Conservation (phyloP, 2,888 invertebrate genomes). For the Dione vanillae region DNA sequence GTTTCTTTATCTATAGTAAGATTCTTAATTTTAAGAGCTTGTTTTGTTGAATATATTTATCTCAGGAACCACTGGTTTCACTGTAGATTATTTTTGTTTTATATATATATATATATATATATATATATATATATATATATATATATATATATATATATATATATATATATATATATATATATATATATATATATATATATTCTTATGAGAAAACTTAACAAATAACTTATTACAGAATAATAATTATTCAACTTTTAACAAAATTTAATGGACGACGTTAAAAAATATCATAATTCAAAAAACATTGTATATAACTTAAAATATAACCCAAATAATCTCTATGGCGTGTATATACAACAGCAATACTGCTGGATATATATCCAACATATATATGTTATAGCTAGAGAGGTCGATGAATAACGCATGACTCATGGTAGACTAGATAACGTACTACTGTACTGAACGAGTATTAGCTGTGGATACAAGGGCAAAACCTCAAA, state of each 20-base stretch:
- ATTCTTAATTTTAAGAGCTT: too few relatives aligned
- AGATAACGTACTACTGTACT: constrained; percentile 49
- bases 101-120: too few relatives aligned
- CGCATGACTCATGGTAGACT: constrained; percentile 48
- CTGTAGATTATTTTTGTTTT: too few relatives aligned
- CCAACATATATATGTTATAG: constrained; percentile 46
- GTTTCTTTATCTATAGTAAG: too few relatives aligned
- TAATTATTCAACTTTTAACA: not conserved
- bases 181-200: too few relatives aligned
- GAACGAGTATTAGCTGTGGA: constrained; percentile 30
- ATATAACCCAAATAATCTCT: not conserved
- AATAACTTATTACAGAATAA: too few relatives aligned
- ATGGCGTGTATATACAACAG: constrained; percentile 14
- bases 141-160: too few relatives aligned
- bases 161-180: too few relatives aligned
- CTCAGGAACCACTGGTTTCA: too few relatives aligned
- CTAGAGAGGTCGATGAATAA: constrained; percentile 53
- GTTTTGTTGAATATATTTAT: too few relatives aligned
- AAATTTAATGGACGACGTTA: not conserved
- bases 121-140: too few relatives aligned
- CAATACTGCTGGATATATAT: constrained; percentile 43
- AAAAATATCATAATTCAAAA: not conserved
- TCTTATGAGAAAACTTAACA: too few relatives aligned
- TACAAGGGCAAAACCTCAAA: constrained; percentile 25
- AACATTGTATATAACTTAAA: not conserved